phyloP scores from a whole-genome alignment of 2,888 invertebrate species.

The Latrodectus hesperus region DNA sequence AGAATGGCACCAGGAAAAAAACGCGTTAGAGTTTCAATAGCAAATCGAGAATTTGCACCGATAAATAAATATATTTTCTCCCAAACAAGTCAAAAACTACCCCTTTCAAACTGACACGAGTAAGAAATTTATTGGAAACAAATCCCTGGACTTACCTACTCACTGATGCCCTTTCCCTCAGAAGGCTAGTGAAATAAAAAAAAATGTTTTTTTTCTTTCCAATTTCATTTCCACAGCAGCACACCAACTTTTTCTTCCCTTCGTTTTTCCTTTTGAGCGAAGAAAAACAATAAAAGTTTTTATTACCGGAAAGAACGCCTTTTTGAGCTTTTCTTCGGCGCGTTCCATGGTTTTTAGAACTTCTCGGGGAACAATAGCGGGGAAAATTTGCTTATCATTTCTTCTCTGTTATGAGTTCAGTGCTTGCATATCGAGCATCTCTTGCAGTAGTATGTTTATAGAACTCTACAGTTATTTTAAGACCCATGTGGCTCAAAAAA shows the following conservation, averaged over 20 bases:
- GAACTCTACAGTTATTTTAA: neutral
- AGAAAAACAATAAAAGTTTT: slow-evolving; percentile 33
- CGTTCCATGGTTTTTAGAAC: slow-evolving; percentile 9
- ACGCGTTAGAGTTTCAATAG: too few relatives aligned
- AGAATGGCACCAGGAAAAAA: too few relatives aligned
- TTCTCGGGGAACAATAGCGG: slow-evolving; percentile 14
- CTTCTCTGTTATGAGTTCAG: neutral
- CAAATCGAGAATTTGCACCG: neutral
- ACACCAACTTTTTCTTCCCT: neutral
- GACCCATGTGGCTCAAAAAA: neutral
- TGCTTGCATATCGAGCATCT: neutral
- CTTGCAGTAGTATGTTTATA: neutral
- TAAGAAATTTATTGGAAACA: slow-evolving; percentile 30
- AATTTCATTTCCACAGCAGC: slow-evolving; percentile 34
- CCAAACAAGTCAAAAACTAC: slow-evolving; percentile 32
- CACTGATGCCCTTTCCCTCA: neutral
- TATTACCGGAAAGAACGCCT: slow-evolving; percentile 12
- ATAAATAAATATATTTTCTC: slow-evolving; percentile 23
- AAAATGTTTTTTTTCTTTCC: neutral
- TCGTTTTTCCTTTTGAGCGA: neutral
- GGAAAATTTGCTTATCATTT: slow-evolving; percentile 35
- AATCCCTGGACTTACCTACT: slow-evolving; percentile 18
- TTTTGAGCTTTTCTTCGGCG: neutral
- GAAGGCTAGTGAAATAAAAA: neutral
- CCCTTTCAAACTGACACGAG: slow-evolving; percentile 10